Conservation (phyloP, 2,797 vertebrate species). For the Anguilla anguilla region DNA sequence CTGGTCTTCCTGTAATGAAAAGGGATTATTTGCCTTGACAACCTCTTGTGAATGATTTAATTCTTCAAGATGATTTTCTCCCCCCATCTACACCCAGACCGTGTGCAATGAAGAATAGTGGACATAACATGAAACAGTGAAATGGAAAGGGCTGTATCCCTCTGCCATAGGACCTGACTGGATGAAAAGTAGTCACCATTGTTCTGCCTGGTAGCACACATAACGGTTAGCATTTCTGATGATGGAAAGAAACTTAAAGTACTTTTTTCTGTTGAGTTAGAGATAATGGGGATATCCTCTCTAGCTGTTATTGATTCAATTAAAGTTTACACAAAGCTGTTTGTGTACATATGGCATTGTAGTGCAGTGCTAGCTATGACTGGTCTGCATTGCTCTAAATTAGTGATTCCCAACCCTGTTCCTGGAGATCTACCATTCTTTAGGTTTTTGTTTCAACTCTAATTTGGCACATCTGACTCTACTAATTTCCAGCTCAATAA, state of each 20-base stretch:
- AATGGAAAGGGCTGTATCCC: background rate
- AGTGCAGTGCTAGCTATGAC: background rate
- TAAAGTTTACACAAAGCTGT: background rate
- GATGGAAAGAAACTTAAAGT: constrained; percentile 5
- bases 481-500: too few species aligned
- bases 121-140: constrained; percentile 1
- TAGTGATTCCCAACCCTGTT: too few species aligned
- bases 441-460: too few species aligned
- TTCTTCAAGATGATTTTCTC: constrained; percentile 1
- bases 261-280: background rate
- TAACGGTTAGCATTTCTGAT: constrained; percentile 23
- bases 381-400: background rate
- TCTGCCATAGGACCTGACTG: background rate
- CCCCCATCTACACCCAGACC: background rate
- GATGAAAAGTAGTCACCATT: constrained; percentile 14
- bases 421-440: too few species aligned
- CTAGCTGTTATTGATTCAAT: constrained; percentile 18
- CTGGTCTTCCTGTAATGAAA: constrained; percentile 19
- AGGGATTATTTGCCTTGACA: constrained; percentile 20
- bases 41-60: constrained; percentile 20
- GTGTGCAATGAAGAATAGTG: background rate
- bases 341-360: too few species aligned
- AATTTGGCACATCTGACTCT: too few species aligned
- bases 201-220: background rate
- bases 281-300: background rate